Percentiles rank a stretch among this genome's conserved stretches.
Conservation (phyloP, 2,797 vertebrate genomes). For the Trematomus bernacchii region DNA sequence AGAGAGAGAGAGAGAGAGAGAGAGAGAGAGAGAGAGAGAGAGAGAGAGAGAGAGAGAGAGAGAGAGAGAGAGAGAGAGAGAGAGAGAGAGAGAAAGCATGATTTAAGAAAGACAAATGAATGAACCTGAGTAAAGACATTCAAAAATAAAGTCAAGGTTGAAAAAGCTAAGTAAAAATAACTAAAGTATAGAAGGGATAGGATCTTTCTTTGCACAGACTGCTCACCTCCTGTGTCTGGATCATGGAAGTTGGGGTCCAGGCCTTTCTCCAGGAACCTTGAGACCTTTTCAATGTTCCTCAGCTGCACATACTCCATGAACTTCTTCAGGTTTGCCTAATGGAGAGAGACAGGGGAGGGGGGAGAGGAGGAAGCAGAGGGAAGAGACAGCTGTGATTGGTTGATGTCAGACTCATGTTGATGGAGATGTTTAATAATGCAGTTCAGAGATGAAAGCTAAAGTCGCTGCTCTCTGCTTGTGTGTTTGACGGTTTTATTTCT, state of each 20-base stretch:
- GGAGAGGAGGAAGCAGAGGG: conserved; percentile 21
- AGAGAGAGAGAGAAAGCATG: background rate
- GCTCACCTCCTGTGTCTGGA: conserved; percentile 94
- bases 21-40: too few species aligned
- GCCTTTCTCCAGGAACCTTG: conserved; percentile 95
- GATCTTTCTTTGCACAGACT: conserved; percentile 1
- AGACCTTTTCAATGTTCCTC: conserved; percentile 92
- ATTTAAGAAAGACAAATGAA: background rate
- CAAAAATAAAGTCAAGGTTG: conserved; percentile 16
- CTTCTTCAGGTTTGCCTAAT: conserved; percentile 97
- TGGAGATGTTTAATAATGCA: conserved; percentile 83
- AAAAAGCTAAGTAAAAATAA: conserved; percentile 22
- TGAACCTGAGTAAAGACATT: conserved; percentile 16
- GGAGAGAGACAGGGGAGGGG: conserved; percentile 57
- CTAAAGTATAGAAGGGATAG: background rate
- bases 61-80: too few species aligned
- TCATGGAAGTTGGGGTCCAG: conserved; percentile 98
- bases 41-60: too few species aligned
- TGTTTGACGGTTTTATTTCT: conserved; percentile 72
- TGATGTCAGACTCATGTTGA: conserved; percentile 76
- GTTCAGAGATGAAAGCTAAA: conserved; percentile 80
- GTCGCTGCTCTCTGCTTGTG: conserved; percentile 54
- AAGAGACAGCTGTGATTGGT: conserved; percentile 73
- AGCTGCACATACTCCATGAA: conserved; percentile 96
- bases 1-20: background rate